phyloP scores from a whole-genome alignment of 1,140 invertebrate genomes.

The Meloidogyne chitwoodi region DNA sequence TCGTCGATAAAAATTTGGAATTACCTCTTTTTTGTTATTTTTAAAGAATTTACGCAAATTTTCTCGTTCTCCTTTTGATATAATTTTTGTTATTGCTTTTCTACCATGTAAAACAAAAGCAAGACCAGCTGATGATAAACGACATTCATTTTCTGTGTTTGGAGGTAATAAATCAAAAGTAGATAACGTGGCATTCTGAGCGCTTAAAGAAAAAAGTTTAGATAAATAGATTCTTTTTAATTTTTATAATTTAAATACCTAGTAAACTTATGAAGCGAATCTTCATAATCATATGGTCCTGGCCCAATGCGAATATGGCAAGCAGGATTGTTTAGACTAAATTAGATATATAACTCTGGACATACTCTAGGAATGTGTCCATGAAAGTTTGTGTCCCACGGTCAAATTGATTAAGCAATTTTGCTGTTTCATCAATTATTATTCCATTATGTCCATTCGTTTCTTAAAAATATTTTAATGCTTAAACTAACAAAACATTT shows the following conservation, averaged over 20 bases:
- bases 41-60: not conserved
- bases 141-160: not conserved
- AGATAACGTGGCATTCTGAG: not conserved
- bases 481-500: no score
- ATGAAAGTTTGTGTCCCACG: no score
- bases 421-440: no score
- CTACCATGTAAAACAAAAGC: conserved; percentile 12
- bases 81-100: conserved; percentile 16
- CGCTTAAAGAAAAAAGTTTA: not conserved
- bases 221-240: not conserved
- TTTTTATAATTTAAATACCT: not conserved
- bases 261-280: not conserved
- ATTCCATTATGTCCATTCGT: no score
- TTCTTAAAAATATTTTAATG: no score
- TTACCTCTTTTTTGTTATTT: not conserved
- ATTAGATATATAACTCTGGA: not conserved
- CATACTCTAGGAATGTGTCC: no score
- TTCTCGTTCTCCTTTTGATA: not conserved
- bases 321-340: not conserved
- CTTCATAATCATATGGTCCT: conserved; percentile 12
- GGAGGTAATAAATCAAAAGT: conserved; percentile 1
- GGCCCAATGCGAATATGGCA: conserved; percentile 9
- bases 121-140: conserved; percentile 15
- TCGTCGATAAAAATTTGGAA: not conserved
- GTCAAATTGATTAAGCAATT: no score